Evolutionary conservation across 2,888 invertebrate species (phyloP).

Genomic region (Ophraella communa): DNA sequence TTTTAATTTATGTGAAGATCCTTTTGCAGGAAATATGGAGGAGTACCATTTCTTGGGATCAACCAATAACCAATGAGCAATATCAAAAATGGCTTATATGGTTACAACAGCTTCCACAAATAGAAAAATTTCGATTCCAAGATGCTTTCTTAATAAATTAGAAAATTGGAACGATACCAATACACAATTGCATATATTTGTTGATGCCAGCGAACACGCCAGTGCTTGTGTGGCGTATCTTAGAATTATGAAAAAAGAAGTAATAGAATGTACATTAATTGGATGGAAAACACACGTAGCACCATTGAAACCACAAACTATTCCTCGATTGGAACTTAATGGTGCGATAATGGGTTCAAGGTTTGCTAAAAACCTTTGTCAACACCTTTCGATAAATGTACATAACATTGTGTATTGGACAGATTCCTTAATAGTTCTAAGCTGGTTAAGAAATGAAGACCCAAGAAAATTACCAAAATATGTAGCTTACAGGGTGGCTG

Average conservation of each 20-base stretch:
- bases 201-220: background rate
- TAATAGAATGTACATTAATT: background rate
- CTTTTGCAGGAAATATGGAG: constrained; percentile 32
- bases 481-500: constrained; percentile 39
- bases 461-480: constrained; percentile 42
- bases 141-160: background rate
- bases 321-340: constrained; percentile 3
- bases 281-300: background rate
- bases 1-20: constrained; percentile 30
- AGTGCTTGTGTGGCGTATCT: background rate
- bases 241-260: background rate
- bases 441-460: constrained; percentile 41
- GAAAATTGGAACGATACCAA: constrained; percentile 26
- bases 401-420: too few relatives aligned
- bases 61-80: constrained; percentile 33
- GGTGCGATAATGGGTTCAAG: constrained; percentile 32
- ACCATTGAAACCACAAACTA: constrained; percentile 4
- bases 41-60: constrained; percentile 22
- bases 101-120: too few relatives aligned
- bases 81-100: too few relatives aligned
- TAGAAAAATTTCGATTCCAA: background rate
- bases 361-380: constrained; percentile 35
- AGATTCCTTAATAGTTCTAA: too few relatives aligned
- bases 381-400: too few relatives aligned
- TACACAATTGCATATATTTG: background rate